These are phyloP conservation scores for Cephalotes varians DNA, from an alignment of 2,888 invertebrate genomes.

Conservation along the genomic window DNA sequence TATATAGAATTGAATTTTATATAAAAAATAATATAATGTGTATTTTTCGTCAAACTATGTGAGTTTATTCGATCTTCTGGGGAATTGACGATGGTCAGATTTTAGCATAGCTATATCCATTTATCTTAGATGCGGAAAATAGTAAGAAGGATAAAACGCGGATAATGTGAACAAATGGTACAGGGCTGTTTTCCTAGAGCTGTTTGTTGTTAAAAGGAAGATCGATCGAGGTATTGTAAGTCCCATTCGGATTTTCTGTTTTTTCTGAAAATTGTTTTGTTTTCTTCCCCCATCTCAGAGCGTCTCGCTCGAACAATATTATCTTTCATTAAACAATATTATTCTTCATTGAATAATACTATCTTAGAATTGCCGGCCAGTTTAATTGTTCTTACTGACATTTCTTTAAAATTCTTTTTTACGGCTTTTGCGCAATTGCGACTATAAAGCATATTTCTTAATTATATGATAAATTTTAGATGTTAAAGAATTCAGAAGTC, in stretches of 20 bases:
- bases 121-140: not conserved
- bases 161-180: slow-evolving; percentile 22
- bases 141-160: not conserved
- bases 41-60: not conserved
- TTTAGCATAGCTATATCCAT: slow-evolving; percentile 8
- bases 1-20: not conserved
- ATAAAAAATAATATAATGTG: not conserved
- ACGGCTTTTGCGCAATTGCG: not conserved
- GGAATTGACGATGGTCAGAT: not conserved
- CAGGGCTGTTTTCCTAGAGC: not conserved
- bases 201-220: slow-evolving; percentile 35
- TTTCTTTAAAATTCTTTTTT: not conserved
- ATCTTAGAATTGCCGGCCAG: slow-evolving; percentile 1
- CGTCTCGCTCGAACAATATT: not conserved
- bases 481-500: not conserved
- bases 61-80: not conserved
- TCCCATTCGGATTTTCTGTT: slow-evolving; percentile 27
- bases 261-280: slow-evolving; percentile 16
- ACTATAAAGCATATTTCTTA: not conserved
- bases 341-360: slow-evolving; percentile 32
- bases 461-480: not conserved
- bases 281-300: not conserved
- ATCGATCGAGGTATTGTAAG: slow-evolving; percentile 39
- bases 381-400: slow-evolving; percentile 15
- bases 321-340: slow-evolving; percentile 27